Base-by-base conservation (phyloP, 2,797 vertebrate genomes). In the Malurus splendens region DNA sequence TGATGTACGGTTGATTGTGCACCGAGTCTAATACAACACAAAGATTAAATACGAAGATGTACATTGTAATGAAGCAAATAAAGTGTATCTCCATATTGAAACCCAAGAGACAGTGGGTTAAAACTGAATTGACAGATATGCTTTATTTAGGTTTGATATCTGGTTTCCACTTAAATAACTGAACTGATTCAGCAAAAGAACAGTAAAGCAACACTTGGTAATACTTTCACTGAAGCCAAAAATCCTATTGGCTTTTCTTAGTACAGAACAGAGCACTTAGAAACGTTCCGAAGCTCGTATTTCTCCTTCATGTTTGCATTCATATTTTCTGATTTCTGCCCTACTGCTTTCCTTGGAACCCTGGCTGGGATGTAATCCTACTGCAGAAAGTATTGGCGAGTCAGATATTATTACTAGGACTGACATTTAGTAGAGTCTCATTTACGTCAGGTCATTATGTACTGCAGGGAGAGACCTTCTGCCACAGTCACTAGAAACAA, bases 251-350 rank as follows among this genome's bases (percentile, higher is more conserved):
- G 10, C 45, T 89, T 83, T 90, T 94, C 68, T 85, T 67, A 56
- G 45, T 82, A 65, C 67, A 50, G 79, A 95, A 64, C 36, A 93
- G 75, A 93, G 8, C 27, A 59, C 56, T 75, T 75, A 72, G 73
- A 75, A 90, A 55, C 48, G 47, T 66, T 89, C 77, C 87, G 90
- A 82, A 95, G 84, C 59, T 82, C 78, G 2, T 68, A 56, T 57
- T 94, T 93, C 79, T 55, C 61, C 90, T 93, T 93, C 70, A 66
- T 74, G 71, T 93, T 94, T 96, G 72, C 70, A 70, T 54, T 87
- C 84, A 27, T 73, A 25, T 70, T 89, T 86, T 87, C 47, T 90
- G 70, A 68, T 92, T 87, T 75, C 56, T 86, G 30, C 6, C 3
- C 38, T 70, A 18, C 41, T 81, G 47, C 85, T 78, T 90, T 87